Conservation (phyloP, 2,888 invertebrate genomes). For the Tenthredo notha region DNA sequence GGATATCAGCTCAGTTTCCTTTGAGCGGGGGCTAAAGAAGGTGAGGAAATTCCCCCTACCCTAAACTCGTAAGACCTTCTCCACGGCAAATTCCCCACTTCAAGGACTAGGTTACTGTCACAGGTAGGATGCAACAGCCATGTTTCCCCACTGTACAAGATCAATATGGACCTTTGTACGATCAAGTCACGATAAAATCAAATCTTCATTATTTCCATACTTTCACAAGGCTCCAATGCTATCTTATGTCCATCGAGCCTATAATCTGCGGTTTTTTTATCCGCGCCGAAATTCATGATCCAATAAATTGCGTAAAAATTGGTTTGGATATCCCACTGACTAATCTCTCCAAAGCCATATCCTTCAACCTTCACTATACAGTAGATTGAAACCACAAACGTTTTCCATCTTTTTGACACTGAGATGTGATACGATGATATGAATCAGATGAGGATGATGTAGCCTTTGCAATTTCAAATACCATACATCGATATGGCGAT, state of each 20-base stretch:
- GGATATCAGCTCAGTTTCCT: slow-evolving; percentile 6
- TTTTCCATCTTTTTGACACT: neutral
- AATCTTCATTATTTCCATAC: neutral
- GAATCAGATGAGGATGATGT: neutral
- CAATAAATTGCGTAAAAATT: neutral
- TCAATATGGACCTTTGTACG: neutral
- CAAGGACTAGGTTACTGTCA: slow-evolving; percentile 41
- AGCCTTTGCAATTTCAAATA: neutral
- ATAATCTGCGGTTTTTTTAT: slow-evolving; percentile 11
- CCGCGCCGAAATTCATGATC: neutral
- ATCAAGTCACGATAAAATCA: slow-evolving; percentile 12
- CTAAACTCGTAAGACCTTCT: neutral
- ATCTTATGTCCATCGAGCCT: neutral
- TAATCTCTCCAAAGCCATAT: neutral
- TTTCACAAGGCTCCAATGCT: neutral
- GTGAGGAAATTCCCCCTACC: slow-evolving; percentile 21
- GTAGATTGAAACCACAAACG: neutral
- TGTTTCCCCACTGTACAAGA: neutral
- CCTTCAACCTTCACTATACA: neutral
- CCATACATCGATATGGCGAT: neutral
- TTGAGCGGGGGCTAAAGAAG: slow-evolving; percentile 26
- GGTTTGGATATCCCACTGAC: neutral
- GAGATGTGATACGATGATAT: neutral
- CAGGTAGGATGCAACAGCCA: neutral
- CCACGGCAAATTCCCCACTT: slow-evolving; percentile 33